Conservation (phyloP, 30 jellyfish, hydroid and myxozoan genomes). For the Haliclystus octoradiatus region DNA sequence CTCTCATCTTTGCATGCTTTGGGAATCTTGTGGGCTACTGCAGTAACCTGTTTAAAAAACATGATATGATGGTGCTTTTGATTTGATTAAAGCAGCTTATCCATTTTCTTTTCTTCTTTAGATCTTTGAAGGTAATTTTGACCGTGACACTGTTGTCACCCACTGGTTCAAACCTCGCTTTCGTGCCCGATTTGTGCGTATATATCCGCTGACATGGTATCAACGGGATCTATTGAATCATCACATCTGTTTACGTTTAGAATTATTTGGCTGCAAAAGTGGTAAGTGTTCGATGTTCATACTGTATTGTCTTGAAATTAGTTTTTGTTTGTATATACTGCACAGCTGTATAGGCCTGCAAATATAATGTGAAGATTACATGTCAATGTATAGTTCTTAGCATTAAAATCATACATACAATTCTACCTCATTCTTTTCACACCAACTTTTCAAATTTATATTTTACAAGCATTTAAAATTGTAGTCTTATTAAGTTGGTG, state of each 20-base stretch:
- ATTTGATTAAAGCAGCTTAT: not conserved
- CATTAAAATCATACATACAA: too few species aligned
- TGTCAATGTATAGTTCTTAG: too few species aligned
- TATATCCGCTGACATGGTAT: slow-evolving; percentile 74
- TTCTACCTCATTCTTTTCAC: too few species aligned
- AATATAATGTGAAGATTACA: too few species aligned
- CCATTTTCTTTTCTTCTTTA: not conserved
- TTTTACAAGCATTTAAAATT: too few species aligned
- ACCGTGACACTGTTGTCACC: slow-evolving; percentile 57
- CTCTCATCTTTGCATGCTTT: not conserved
- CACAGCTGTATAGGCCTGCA: too few species aligned
- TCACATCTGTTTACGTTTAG: slow-evolving; percentile 75
- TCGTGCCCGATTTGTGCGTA: slow-evolving; percentile 52
- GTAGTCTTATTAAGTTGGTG: too few species aligned
- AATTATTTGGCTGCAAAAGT: slow-evolving; percentile 65
- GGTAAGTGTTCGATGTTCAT: slow-evolving; percentile 21
- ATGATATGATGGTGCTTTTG: too few species aligned
- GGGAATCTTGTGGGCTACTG: too few species aligned
- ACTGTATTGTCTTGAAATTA: not conserved
- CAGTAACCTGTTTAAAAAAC: too few species aligned
- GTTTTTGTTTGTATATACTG: not conserved
- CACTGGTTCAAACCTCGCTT: slow-evolving; percentile 81
- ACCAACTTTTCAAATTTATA: too few species aligned
- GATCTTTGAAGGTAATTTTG: slow-evolving; percentile 63
- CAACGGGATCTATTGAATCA: slow-evolving; percentile 53